These are phyloP conservation scores for Lottia gigantea DNA, from an alignment of 2,888 invertebrate species.

Conservation along the genomic window DNA sequence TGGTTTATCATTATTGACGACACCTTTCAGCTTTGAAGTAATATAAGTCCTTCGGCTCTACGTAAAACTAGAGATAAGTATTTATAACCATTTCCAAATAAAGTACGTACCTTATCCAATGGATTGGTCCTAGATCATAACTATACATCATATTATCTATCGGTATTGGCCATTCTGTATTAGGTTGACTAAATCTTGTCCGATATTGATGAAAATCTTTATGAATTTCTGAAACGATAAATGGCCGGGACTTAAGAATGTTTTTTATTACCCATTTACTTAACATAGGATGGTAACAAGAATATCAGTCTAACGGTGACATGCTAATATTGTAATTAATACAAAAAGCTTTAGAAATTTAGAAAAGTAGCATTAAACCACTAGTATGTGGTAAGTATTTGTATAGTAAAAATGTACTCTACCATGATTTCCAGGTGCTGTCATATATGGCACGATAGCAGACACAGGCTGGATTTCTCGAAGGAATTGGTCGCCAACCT, in stretches of 20 bases:
- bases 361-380: too few species aligned
- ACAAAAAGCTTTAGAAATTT: too few species aligned
- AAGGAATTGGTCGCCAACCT: neutral
- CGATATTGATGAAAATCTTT: conserved; percentile 29
- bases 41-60: too few species aligned
- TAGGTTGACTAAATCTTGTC: conserved; percentile 33
- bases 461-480: neutral
- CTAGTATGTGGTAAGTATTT: too few species aligned
- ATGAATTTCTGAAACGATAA: neutral
- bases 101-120: conserved; percentile 21
- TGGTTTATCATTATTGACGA: too few species aligned
- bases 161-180: conserved; percentile 35
- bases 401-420: neutral
- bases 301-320: too few species aligned
- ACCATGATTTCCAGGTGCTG: neutral
- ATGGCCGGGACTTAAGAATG: too few species aligned
- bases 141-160: conserved; percentile 50
- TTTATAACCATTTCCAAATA: neutral
- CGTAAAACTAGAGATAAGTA: too few species aligned
- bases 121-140: conserved; percentile 35
- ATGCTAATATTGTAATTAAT: too few species aligned
- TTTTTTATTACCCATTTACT: too few species aligned
- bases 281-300: too few species aligned
- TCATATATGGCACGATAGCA: neutral
- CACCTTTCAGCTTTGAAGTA: too few species aligned